phyloP scores from a whole-genome alignment of 2,888 invertebrate species.

The Nemoura dubitans region DNA sequence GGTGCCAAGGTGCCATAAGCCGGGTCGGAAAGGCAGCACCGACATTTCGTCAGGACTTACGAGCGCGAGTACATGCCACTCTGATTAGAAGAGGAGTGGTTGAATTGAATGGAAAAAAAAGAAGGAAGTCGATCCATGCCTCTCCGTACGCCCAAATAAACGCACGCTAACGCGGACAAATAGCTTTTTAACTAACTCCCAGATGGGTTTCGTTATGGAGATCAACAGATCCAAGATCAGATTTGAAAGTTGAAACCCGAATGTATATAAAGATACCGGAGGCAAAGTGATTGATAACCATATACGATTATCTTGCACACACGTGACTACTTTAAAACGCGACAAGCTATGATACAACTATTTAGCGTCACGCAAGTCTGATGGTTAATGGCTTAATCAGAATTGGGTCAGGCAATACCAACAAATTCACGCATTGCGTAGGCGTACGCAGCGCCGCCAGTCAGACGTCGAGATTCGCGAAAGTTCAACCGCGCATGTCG shows the following conservation, averaged over 20 bases:
- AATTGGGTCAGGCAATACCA: slow-evolving; percentile 4
- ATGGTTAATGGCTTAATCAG: background rate
- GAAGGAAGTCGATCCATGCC: background rate
- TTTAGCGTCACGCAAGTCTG: background rate
- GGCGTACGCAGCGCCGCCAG: background rate
- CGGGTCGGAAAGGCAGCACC: background rate
- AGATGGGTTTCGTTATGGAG: slow-evolving; percentile 38
- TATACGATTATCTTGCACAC: background rate
- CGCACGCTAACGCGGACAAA: background rate
- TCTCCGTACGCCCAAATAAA: slow-evolving; percentile 24
- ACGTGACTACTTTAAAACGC: background rate
- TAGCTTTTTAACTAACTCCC: slow-evolving; percentile 34
- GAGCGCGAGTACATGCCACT: background rate
- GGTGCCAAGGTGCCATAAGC: no score
- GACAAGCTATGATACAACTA: background rate
- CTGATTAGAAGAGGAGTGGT: slow-evolving; percentile 7
- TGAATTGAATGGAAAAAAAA: background rate
- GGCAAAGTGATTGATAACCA: slow-evolving; percentile 22
- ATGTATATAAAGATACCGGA: background rate
- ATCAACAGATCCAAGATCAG: slow-evolving; percentile 35
- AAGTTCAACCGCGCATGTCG: background rate
- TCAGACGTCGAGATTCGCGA: background rate
- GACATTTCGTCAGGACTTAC: slow-evolving; percentile 8
- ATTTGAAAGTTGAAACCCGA: slow-evolving; percentile 37
- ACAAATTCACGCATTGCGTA: background rate